Evolutionary conservation across 2,113 vertebrate genomes (phyloP).

Genomic region (Campylomormyrus tamandua): DNA sequence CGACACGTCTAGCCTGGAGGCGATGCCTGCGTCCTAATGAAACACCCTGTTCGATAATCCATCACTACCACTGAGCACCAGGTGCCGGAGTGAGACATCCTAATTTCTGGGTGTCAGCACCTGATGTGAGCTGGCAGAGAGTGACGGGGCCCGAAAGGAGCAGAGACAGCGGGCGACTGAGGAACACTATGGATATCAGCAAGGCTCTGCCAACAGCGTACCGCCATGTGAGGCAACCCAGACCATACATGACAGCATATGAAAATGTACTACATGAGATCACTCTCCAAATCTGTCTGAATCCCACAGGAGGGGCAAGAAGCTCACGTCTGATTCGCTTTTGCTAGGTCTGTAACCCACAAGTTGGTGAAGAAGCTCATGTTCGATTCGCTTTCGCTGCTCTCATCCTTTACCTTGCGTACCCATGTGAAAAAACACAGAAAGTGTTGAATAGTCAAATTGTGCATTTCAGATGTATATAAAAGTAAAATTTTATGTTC

Average conservation of each 20-base stretch:
- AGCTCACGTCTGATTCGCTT: no score
- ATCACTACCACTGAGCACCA: not conserved
- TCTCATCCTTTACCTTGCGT: not conserved
- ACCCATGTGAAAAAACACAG: not conserved
- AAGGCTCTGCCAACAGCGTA: not conserved
- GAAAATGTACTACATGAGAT: not conserved
- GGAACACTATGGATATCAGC: not conserved
- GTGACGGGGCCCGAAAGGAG: not conserved
- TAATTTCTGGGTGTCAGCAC: not conserved
- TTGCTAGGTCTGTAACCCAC: not conserved
- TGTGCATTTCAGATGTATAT: not conserved
- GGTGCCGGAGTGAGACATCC: not conserved
- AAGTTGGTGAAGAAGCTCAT: not conserved
- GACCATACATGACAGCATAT: not conserved
- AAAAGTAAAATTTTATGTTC: not conserved
- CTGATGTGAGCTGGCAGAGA: not conserved
- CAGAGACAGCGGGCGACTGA: not conserved
- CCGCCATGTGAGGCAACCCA: not conserved
- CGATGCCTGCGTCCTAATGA: conserved; percentile 5
- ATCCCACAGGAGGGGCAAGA: not conserved
- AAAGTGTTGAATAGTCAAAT: not conserved
- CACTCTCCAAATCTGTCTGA: not conserved
- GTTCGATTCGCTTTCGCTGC: not conserved
- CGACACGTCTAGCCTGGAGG: not conserved
- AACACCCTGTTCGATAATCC: conserved; percentile 3